Base-by-base conservation (phyloP, 2,113 vertebrate genomes). In the Oryzias woworae region DNA sequence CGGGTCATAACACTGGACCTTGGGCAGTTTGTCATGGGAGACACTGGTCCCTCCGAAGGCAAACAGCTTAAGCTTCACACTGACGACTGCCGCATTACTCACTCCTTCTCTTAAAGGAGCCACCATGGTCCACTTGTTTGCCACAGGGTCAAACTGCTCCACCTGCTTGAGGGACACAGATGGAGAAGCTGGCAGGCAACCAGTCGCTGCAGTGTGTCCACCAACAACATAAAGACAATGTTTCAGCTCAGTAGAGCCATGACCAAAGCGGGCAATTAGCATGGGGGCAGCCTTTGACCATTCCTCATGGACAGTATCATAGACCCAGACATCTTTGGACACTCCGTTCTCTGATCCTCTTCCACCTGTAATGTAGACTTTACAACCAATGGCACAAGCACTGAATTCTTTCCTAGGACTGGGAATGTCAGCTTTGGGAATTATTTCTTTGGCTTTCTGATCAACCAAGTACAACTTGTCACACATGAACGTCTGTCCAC, bases 371-470 rank as follows among this genome's bases (percentile, higher is more conserved):
- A 94, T 93, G 53, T 94, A 94, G 28, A 94, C 93, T 75, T 93
- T 93, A 53, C 92, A 94, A 50, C 93, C 93, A 17, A 94, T 93
- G 53, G 93, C 93, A 4, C 93, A 94, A 51, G 93, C 93, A 3
- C 93, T 94, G 78, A 93, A 94, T 75, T 94, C 93, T 73, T 94
- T 94, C 43, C 93, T 92, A 5, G 93, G 93, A 66, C 93, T 94
- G 43, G 93, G 93, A 31, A 94, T 93, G 76, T 94, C 92, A 0
- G 93, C 92, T 59, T 93, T 93, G 45, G 93, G 93, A 67, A 93
- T 94, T 50, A 94, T 94, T 56, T 93, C 92, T 78, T 93, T 94
- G 87, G 93, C 92, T 58, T 92, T 94, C 71, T 92, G 92, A 80
- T 94, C 93, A 47, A 94, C 91, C 18, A 93, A 78, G 74, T 94